phyloP scores from a whole-genome alignment of 2,888 invertebrate species.

The Prenolepis imparis region DNA sequence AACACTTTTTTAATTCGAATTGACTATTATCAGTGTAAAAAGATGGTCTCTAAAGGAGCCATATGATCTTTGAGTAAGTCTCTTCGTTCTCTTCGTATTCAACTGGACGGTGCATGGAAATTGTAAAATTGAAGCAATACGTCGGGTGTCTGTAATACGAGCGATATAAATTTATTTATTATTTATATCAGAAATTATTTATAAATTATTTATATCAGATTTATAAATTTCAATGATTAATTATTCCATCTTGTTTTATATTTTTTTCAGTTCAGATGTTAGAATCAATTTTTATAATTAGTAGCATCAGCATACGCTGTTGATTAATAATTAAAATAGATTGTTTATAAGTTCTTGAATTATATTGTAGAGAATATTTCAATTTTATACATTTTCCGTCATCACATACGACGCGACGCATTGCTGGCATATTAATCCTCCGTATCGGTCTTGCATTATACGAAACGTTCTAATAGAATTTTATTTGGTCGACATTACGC shows the following conservation, averaged over 20 bases:
- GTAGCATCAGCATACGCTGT: background rate
- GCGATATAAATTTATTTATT: background rate
- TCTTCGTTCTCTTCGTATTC: conserved; percentile 40
- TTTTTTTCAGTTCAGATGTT: background rate
- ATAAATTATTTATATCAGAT: conserved; percentile 1
- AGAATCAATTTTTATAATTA: background rate
- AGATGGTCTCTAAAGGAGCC: conserved; percentile 39
- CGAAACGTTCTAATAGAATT: conserved; percentile 17
- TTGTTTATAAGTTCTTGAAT: background rate
- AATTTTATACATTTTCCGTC: background rate
- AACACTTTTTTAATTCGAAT: conserved; percentile 46
- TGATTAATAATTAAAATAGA: conserved; percentile 7
- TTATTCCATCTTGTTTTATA: background rate
- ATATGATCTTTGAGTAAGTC: conserved; percentile 18
- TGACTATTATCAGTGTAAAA: conserved; percentile 51
- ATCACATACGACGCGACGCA: conserved; percentile 31
- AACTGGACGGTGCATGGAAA: conserved; percentile 65
- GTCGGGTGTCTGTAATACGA: conserved; percentile 19
- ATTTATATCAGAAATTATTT: background rate
- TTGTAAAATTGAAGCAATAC: conserved; percentile 34
- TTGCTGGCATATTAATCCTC: conserved; percentile 27
- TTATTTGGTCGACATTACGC: conserved; percentile 40
- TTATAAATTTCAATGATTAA: background rate
- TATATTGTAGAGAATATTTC: background rate
- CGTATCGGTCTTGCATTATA: conserved; percentile 29